These are phyloP conservation scores for Pedionomus torquatus DNA, from an alignment of 2,113 vertebrate species.

Conservation along the genomic window DNA sequence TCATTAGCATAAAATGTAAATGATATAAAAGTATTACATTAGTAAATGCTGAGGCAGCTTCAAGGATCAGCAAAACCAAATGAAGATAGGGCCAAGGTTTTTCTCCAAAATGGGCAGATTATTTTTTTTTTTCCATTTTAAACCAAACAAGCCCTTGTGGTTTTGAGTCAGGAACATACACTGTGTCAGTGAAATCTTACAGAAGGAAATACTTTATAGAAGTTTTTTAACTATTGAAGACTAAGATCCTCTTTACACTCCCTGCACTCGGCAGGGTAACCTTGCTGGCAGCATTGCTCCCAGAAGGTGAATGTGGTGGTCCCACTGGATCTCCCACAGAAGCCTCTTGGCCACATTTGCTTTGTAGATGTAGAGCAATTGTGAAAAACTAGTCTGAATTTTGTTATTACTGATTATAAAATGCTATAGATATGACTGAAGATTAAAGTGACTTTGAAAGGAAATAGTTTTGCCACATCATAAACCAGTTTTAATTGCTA, in stretches of 20 bases:
- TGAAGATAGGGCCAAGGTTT: background rate
- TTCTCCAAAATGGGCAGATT: slow-evolving; percentile 3
- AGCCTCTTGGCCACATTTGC: background rate
- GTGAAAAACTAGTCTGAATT: background rate
- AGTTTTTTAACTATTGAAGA: background rate
- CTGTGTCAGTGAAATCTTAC: slow-evolving; percentile 2
- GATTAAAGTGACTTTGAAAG: background rate
- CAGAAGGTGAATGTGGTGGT: background rate
- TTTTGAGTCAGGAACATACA: slow-evolving; percentile 6
- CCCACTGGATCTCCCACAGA: background rate
- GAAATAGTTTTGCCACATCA: slow-evolving; percentile 4
- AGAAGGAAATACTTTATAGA: background rate
- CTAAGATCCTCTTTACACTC: background rate
- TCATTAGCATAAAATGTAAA: background rate
- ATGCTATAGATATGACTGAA: background rate
- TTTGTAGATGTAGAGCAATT: background rate
- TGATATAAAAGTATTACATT: background rate
- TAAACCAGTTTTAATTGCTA: slow-evolving; percentile 14
- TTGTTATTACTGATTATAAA: background rate
- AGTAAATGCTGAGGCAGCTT: slow-evolving; percentile 30
- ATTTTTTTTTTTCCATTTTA: background rate
- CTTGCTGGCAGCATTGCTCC: background rate
- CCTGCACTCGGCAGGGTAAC: background rate
- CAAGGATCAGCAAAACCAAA: slow-evolving; percentile 21
- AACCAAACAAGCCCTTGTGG: slow-evolving; percentile 18